Percentiles rank a stretch among this genome's conserved stretches.
Conservation (phyloP, 2,888 invertebrate species). For the Catocala nupta region DNA sequence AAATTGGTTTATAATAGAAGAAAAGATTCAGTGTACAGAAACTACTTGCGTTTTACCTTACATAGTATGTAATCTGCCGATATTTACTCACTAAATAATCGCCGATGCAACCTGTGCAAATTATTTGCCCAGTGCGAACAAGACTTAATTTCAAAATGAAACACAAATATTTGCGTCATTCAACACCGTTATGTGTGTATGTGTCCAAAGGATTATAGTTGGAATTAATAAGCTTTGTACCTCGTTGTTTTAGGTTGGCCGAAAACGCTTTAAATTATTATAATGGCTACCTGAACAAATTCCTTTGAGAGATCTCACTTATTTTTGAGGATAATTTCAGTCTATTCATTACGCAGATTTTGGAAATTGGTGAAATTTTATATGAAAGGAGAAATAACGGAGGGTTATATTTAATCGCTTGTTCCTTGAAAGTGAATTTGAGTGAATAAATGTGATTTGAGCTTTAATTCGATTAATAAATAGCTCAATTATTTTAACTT, state of each 20-base stretch:
- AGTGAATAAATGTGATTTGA: neutral
- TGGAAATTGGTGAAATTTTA: constrained; percentile 14
- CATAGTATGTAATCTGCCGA: too few species aligned
- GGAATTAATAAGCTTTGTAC: constrained; percentile 52
- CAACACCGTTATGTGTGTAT: constrained; percentile 43
- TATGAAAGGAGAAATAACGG: neutral
- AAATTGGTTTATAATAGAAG: too few species aligned
- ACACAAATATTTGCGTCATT: constrained; percentile 75
- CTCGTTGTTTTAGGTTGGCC: constrained; percentile 50
- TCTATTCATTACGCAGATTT: constrained; percentile 7
- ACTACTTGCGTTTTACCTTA: too few species aligned
- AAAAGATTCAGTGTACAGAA: too few species aligned
- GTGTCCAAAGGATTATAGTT: constrained; percentile 63
- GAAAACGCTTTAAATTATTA: constrained; percentile 17
- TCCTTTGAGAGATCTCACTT: constrained; percentile 10
- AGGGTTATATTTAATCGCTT: constrained; percentile 10
- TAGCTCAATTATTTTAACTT: neutral
- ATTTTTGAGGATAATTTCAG: constrained; percentile 8
- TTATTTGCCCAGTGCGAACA: constrained; percentile 6
- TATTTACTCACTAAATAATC: too few species aligned
- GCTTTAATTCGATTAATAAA: constrained; percentile 6
- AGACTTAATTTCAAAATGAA: constrained; percentile 69
- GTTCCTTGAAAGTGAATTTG: constrained; percentile 8
- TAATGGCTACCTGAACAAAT: constrained; percentile 12
- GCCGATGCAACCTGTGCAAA: neutral